A percentile compares a stretch with the other conserved stretches of the same genome.
Evolutionary conservation across 2,888 invertebrate genomes (phyloP).

Genomic region (Branchinecta sandiegonensis): DNA sequence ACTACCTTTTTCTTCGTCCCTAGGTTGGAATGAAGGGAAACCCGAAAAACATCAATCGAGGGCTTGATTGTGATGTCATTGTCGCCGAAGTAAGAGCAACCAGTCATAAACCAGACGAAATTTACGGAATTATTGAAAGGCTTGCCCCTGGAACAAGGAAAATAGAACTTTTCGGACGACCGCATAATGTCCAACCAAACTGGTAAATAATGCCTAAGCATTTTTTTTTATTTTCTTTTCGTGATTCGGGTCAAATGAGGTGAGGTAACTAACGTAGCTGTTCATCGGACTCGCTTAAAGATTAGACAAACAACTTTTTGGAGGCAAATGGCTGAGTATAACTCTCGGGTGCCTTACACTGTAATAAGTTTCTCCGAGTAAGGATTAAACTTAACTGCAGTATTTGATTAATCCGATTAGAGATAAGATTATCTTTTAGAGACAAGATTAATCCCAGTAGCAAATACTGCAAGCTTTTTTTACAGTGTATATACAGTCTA

Average conservation of each 20-base stretch:
- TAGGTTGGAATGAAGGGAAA: constrained; percentile 89
- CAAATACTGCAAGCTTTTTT: too few relatives aligned
- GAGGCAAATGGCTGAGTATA: too few relatives aligned
- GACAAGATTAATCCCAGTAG: too few relatives aligned
- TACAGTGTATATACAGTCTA: too few relatives aligned
- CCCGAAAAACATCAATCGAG: constrained; percentile 75
- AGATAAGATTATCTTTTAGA: too few relatives aligned
- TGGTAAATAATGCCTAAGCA: constrained; percentile 45
- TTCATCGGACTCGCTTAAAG: background rate
- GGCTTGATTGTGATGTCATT: constrained; percentile 92
- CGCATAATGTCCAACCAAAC: constrained; percentile 95
- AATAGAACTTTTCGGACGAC: constrained; percentile 90
- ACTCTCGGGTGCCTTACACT: too few relatives aligned
- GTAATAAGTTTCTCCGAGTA: too few relatives aligned
- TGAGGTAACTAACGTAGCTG: background rate
- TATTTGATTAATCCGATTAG: too few relatives aligned
- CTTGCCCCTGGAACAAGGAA: constrained; percentile 92
- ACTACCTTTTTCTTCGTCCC: constrained; percentile 19
- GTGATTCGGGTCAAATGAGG: constrained; percentile 6
- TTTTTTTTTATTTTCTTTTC: background rate
- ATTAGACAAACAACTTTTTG: background rate
- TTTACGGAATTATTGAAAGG: constrained; percentile 92
- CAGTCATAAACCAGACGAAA: constrained; percentile 95
- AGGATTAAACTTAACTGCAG: too few relatives aligned
- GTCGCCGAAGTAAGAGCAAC: constrained; percentile 96